phyloP scores from a whole-genome alignment of 2,797 vertebrate species.

The Sebastes goodei region DNA sequence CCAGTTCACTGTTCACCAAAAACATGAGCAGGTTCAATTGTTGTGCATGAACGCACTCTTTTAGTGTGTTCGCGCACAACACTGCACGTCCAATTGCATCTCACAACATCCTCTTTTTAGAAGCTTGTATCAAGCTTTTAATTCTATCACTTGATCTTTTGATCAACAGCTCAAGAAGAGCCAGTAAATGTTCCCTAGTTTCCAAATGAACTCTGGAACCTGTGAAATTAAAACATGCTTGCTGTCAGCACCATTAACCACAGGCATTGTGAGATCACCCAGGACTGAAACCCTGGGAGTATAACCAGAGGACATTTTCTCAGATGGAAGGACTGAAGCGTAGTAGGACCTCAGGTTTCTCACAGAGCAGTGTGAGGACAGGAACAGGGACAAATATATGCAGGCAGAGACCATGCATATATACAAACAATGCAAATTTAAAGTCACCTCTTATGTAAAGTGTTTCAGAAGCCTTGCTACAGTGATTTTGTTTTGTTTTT shows the following conservation, averaged over 20 bases:
- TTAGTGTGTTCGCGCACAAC: too few relatives aligned
- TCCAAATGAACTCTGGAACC: not conserved
- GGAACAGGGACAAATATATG: not conserved
- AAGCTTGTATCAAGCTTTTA: too few relatives aligned
- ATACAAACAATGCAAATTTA: not conserved
- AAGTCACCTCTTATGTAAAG: not conserved
- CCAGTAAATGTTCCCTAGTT: not conserved
- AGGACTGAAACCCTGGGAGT: not conserved
- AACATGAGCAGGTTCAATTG: too few relatives aligned
- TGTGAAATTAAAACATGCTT: not conserved
- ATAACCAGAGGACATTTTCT: not conserved
- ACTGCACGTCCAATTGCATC: too few relatives aligned
- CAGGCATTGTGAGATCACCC: not conserved
- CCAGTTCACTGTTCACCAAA: too few relatives aligned
- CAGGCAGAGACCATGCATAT: not conserved
- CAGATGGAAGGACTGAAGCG: not conserved
- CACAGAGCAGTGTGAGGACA: not conserved
- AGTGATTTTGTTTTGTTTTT: not conserved
- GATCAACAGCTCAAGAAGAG: too few relatives aligned
- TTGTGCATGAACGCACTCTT: too few relatives aligned
- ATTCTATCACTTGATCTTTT: too few relatives aligned
- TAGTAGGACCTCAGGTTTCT: not conserved
- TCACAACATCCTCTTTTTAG: too few relatives aligned
- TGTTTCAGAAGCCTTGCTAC: not conserved
- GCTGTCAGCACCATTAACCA: not conserved